Percentiles rank a stretch among this genome's conserved stretches.
phyloP scores from a whole-genome alignment of 2,113 vertebrate species.

The Neogobius melanostomus region DNA sequence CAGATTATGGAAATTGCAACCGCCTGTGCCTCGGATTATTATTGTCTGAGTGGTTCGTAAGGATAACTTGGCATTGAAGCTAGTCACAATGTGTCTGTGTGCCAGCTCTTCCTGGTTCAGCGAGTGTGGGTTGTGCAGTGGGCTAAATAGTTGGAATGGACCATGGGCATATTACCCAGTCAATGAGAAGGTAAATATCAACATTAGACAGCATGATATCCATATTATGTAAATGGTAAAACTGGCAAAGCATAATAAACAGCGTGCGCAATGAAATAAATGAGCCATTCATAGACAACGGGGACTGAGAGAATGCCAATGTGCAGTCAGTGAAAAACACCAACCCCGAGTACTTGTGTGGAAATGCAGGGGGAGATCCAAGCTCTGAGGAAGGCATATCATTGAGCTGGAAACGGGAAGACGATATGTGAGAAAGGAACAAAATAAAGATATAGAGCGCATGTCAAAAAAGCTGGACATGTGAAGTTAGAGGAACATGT shows the following conservation, averaged over 20 bases:
- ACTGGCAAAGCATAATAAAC: not conserved
- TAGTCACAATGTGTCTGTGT: slow-evolving; percentile 29
- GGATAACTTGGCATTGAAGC: slow-evolving; percentile 30
- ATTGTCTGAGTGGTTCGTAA: slow-evolving; percentile 46
- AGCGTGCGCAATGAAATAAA: slow-evolving; percentile 19
- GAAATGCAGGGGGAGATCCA: slow-evolving; percentile 41
- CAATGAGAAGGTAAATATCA: slow-evolving; percentile 13
- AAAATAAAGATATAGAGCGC: not conserved
- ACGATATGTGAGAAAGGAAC: slow-evolving; percentile 13
- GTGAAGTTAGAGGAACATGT: no score
- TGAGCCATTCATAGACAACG: slow-evolving; percentile 20
- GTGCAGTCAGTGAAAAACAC: slow-evolving; percentile 34
- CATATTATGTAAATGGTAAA: slow-evolving; percentile 13
- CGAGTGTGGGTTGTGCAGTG: slow-evolving; percentile 23
- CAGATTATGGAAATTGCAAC: no score
- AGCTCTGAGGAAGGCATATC: slow-evolving; percentile 50
- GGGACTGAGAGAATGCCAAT: slow-evolving; percentile 29
- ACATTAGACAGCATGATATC: slow-evolving; percentile 12
- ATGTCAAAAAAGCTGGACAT: no score
- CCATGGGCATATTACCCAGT: slow-evolving; percentile 13
- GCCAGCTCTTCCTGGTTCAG: slow-evolving; percentile 50
- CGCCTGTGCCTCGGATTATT: slow-evolving; percentile 1
- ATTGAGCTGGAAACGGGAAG: slow-evolving; percentile 43
- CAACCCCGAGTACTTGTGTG: slow-evolving; percentile 17
- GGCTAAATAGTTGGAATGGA: slow-evolving; percentile 32